Base-by-base conservation (phyloP, 2,888 invertebrate species). In the Punctoribates punctum region DNA sequence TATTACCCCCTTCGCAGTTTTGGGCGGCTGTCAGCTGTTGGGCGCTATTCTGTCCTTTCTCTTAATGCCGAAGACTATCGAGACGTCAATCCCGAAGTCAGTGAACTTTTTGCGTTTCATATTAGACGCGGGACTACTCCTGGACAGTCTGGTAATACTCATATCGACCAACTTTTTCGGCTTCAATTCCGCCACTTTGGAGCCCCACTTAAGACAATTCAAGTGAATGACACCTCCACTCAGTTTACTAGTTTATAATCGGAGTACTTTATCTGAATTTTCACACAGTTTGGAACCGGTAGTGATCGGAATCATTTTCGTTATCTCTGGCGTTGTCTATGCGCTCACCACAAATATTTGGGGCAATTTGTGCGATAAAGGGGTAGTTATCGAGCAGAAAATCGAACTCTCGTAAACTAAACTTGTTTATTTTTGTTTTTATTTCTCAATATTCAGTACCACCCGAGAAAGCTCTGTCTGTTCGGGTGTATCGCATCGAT, bases 151-250 rank as follows among this genome's bases (percentile, higher is more conserved):
- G n/a, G 75, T 78, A 78, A 48, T 78, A 78, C 51, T 79, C n/a
- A 77, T 78, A 15, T 77, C 78, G 27, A 54, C 79, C 11, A 74
- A 77, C 38, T 79, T 78, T 42, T 91, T 93, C 73, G 92, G 93
- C 25, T 96, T 94, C 84, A 86, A 95, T 27, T 91, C 93, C 83
- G 94, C 95, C 0, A 94, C 94, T 0, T 85, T 96, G 27, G 93
- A 94, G 81, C 92, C 92, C 0, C 95, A 95, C 85, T 86, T 96
- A n/a, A 83, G 91, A 79, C 86, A 87, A 84, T 78, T 78, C 70
- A 54, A 34, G 75, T 75, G 15, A 60, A 60, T 27, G 27, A 15
- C 15, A 13, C 2, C 17, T 38, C 51, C 88, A 88, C 83, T 80
- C 77, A 77, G 60, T 13, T 48, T 46, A 75, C 13, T 70, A 72